phyloP scores from a whole-genome alignment of 2,113 vertebrate species.

The Cryptotis parvus region DNA sequence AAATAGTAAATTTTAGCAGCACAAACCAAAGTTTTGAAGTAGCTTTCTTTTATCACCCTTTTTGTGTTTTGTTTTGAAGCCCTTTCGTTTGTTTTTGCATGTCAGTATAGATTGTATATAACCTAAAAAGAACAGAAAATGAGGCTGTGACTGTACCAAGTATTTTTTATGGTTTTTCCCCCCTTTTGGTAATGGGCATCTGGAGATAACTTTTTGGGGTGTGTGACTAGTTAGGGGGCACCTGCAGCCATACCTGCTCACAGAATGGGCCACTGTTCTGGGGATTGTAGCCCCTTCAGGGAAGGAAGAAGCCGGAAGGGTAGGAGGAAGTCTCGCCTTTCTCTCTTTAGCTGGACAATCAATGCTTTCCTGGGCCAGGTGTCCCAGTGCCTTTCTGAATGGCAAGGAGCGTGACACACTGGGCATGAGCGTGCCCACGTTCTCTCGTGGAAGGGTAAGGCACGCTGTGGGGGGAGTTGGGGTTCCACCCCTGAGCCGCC shows the following conservation, averaged over 20 bases:
- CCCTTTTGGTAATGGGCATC: not conserved
- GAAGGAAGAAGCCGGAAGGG: not conserved
- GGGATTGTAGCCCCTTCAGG: not conserved
- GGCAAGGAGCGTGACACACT: not conserved
- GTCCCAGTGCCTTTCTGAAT: not conserved
- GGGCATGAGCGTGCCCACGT: not conserved
- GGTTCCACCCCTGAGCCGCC: rapidly evolving
- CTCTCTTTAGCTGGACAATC: not conserved
- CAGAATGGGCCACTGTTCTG: not conserved
- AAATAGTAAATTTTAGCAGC: not conserved
- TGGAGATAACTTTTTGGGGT: not conserved
- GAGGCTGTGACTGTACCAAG: not conserved
- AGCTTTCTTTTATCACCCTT: not conserved
- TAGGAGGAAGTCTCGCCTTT: not conserved
- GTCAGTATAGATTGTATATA: not conserved
- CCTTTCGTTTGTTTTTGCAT: constrained; percentile 10
- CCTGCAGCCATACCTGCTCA: not conserved
- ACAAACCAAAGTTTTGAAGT: not conserved
- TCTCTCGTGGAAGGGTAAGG: not conserved
- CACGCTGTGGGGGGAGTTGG: not conserved
- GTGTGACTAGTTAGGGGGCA: not conserved
- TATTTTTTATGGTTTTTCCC: too few species aligned
- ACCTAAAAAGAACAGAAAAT: constrained; percentile 21
- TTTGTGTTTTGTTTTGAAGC: constrained; percentile 10
- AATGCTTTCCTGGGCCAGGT: not conserved